Conservation (phyloP, 2,113 vertebrate species). For the Melanocharis versteri region DNA sequence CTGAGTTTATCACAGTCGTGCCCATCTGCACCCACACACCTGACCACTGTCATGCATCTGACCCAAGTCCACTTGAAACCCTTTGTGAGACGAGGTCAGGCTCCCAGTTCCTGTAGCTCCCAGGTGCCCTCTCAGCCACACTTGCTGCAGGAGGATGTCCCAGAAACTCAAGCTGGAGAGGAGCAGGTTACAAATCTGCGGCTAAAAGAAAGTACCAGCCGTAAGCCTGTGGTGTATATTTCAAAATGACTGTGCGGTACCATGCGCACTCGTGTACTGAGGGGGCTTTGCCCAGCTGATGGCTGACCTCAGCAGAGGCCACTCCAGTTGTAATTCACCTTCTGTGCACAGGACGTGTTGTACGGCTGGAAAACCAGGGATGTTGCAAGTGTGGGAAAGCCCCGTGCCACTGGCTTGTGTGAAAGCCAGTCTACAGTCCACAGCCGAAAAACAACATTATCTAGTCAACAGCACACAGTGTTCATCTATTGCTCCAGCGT, state of each 20-base stretch:
- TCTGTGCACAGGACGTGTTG: background rate
- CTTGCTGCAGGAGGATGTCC: background rate
- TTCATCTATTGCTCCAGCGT: slow-evolving; percentile 49
- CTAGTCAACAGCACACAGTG: slow-evolving; percentile 8
- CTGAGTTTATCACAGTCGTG: fast-evolving
- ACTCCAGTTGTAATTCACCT: slow-evolving; percentile 51
- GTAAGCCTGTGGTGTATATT: background rate
- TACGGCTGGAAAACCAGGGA: slow-evolving; percentile 32
- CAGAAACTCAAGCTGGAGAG: background rate
- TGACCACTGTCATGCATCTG: too few species aligned
- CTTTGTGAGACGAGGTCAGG: background rate
- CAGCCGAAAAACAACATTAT: slow-evolving; percentile 30
- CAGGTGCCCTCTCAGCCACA: background rate
- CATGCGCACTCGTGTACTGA: background rate
- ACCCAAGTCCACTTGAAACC: background rate
- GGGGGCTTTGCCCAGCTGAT: slow-evolving; percentile 15
- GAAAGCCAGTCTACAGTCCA: slow-evolving; percentile 36
- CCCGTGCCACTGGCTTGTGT: background rate
- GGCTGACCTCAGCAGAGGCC: slow-evolving; percentile 26
- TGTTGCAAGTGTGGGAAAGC: slow-evolving; percentile 54
- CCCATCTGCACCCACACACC: background rate
- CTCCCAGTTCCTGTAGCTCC: background rate
- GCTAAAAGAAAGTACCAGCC: slow-evolving; percentile 1
- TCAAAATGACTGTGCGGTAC: background rate
- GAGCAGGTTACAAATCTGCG: background rate